Base-by-base conservation (phyloP, 2,797 vertebrate genomes). In the Tapirus indicus region DNA sequence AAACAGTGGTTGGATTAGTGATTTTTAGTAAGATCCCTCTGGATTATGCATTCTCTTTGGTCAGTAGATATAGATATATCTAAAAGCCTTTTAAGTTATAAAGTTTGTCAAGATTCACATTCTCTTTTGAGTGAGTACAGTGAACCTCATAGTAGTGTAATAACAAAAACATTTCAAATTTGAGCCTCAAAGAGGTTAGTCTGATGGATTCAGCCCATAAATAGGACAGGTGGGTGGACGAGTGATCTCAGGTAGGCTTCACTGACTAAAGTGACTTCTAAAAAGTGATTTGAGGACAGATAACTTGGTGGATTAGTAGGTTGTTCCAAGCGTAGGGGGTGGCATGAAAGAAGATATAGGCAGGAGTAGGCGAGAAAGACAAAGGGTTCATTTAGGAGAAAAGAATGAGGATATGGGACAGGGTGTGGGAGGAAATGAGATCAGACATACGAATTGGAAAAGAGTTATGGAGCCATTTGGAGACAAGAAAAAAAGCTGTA, bases 301-400 rank as follows among this genome's bases (percentile, higher is more conserved):
- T 41, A 72, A 72, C 75, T 96, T 84, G 84, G 62, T 87, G 64
- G 90, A 89, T 92, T 80, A 69, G 52, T 74, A 66, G 88, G 68
- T 74, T 94, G 68, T 95, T 96, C 92, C 80, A 88, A 95, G 92
- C 0, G 1, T 88, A 74, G 86, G 92, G 82, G 58, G 71, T 83
- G 71, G n/a, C 90, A 62, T 93, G 90, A 95, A 97, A 97, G 93
- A 94, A 95, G 69, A 92, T 71, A 82, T 0, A 85, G 83, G 86
- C 68, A 82, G 49, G 93, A 95, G 89, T 95, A 77, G 95, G 89
- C 2, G 62, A 97, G 72, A 64, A 79, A 96, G 75, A 97, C 94
- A 95, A 97, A 96, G 80, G 89, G 58, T 87, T 96, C 95, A 52
- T 91, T 98, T 95, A 95, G 54, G 52, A 94, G 96, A 91, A 88